Percentiles rank a stretch among this genome's conserved stretches.
Conservation (phyloP, 1,140 invertebrate genomes). For the Meloidogyne chitwoodi region DNA sequence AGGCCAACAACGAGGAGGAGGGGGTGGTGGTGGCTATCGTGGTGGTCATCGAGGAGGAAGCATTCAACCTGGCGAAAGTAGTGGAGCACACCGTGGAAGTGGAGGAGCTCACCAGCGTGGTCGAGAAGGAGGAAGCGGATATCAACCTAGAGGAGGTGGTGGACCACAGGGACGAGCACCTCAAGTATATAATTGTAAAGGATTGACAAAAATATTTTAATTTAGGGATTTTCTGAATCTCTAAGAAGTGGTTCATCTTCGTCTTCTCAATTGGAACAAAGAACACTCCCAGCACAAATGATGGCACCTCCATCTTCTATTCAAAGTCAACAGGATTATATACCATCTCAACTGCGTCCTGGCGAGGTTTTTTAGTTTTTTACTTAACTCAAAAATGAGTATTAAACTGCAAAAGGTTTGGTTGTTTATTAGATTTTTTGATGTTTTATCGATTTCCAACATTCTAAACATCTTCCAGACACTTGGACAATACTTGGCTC, state of each 20-base stretch:
- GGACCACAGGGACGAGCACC: neutral
- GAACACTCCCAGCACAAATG: neutral
- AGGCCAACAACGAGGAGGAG: neutral
- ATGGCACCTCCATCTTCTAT: neutral
- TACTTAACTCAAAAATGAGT: no score
- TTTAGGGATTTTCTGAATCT: neutral
- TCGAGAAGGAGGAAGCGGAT: neutral
- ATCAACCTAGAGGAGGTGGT: neutral
- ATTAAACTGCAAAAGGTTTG: no score
- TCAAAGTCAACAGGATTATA: conserved; percentile 65
- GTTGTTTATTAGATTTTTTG: no score
- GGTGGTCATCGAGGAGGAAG: conserved; percentile 16
- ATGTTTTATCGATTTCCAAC: no score
- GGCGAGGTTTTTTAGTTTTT: neutral
- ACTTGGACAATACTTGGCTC: no score
- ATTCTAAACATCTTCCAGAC: no score
- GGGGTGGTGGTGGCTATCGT: neutral
- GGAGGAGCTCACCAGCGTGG: neutral
- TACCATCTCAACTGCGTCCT: neutral
- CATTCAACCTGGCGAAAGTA: conserved; percentile 71
- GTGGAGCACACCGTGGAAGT: neutral
- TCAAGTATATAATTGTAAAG: neutral
- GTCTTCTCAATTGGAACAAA: neutral
- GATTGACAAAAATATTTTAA: neutral
- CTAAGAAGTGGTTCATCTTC: neutral